phyloP scores from a whole-genome alignment of 2,888 invertebrate species.

The Tuberolachnus salignus region DNA sequence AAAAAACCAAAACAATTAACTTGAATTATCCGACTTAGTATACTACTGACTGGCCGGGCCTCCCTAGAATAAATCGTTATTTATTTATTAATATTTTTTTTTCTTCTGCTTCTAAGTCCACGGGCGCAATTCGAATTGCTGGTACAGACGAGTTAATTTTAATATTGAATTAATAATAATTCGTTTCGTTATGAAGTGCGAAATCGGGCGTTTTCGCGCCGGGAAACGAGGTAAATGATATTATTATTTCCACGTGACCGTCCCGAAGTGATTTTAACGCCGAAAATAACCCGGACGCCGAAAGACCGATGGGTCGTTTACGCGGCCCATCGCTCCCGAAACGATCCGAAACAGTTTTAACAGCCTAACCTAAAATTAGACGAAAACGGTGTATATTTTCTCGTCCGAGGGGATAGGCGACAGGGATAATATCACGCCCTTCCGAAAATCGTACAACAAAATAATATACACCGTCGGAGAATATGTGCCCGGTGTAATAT shows the following conservation, averaged over 20 bases:
- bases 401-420: neutral
- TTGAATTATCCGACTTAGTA: too few species aligned
- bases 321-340: neutral
- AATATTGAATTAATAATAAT: too few species aligned
- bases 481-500: slow-evolving; percentile 23
- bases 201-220: too few species aligned
- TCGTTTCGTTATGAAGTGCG: too few species aligned
- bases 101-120: too few species aligned
- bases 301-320: slow-evolving; percentile 20
- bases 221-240: neutral
- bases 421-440: neutral
- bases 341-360: slow-evolving; percentile 16
- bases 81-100: too few species aligned
- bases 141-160: too few species aligned
- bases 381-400: slow-evolving; percentile 15
- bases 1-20: too few species aligned
- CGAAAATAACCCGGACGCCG: neutral
- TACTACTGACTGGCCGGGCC: too few species aligned
- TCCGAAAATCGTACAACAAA: neutral
- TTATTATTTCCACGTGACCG: neutral
- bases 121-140: too few species aligned
- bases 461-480: slow-evolving; percentile 6
- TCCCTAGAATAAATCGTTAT: too few species aligned
- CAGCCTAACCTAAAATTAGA: slow-evolving; percentile 28
- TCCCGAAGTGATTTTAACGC: neutral